Evolutionary conservation across 37 sponge, comb jelly and placozoan species (phyloP).

Genomic region (Agelas oroides): DNA sequence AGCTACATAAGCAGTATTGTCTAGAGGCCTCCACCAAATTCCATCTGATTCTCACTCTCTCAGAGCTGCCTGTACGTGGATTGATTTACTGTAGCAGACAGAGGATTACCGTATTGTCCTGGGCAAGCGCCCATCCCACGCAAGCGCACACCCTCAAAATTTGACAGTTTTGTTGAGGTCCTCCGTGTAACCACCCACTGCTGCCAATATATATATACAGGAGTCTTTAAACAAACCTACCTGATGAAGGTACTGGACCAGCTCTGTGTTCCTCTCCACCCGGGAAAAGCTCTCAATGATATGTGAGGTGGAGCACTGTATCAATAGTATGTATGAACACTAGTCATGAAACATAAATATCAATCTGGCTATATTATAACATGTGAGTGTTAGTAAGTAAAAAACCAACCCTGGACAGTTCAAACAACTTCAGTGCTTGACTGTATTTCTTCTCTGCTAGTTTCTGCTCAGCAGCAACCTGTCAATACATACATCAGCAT

Average conservation of each 20-base stretch:
- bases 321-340: too few relatives aligned
- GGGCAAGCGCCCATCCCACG: too few relatives aligned
- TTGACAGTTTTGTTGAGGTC: too few relatives aligned
- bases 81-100: too few relatives aligned
- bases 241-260: constrained; percentile 52
- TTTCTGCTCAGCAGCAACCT: constrained; percentile 63
- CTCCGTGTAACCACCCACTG: too few relatives aligned
- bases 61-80: too few relatives aligned
- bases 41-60: too few relatives aligned
- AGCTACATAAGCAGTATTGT: too few relatives aligned
- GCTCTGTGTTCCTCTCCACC: constrained; percentile 48
- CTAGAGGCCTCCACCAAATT: too few relatives aligned
- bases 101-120: too few relatives aligned
- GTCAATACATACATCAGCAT: not conserved
- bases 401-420: constrained; percentile 57
- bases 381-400: not conserved
- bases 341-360: not conserved
- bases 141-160: not conserved
- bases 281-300: constrained; percentile 49
- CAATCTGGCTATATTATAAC: not conserved
- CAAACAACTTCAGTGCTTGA: constrained; percentile 61
- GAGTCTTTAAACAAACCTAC: too few relatives aligned
- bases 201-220: too few relatives aligned
- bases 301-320: constrained; percentile 36
- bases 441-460: constrained; percentile 23